A percentile compares a stretch with the other conserved stretches of the same genome.
Conservation (phyloP, 2,888 invertebrate genomes). For the Graphium colonna region DNA sequence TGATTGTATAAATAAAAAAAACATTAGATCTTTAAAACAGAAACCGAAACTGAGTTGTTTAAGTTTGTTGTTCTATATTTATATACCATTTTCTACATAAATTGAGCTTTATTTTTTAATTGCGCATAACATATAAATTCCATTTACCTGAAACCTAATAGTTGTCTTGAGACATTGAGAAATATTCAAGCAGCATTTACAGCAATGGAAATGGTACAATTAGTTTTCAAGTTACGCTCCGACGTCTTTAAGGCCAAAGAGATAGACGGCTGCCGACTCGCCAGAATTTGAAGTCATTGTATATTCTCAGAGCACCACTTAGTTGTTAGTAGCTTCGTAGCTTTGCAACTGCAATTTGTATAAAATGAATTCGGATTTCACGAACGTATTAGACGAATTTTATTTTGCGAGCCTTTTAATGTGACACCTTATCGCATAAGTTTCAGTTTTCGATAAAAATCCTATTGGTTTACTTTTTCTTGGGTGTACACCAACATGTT, state of each 20-base stretch:
- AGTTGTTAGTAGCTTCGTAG: conserved; percentile 9
- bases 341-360: conserved; percentile 4
- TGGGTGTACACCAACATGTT: too few species aligned
- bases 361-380: conserved; percentile 5
- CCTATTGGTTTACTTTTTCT: background rate
- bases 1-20: too few species aligned
- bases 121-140: background rate
- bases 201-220: conserved; percentile 8
- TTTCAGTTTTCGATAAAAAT: background rate
- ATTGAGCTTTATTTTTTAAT: too few species aligned
- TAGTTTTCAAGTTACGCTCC: conserved; percentile 10
- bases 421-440: background rate
- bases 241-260: background rate
- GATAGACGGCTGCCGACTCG: background rate
- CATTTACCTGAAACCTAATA: background rate
- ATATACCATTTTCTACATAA: too few species aligned
- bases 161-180: background rate
- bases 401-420: background rate
- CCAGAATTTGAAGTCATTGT: conserved; percentile 5
- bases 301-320: conserved; percentile 9
- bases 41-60: too few species aligned
- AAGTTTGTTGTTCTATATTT: too few species aligned
- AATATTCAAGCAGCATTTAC: conserved; percentile 8
- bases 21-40: too few species aligned
- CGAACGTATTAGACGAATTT: background rate